Evolutionary conservation across 2,797 vertebrate genomes (phyloP), one percentile per base, ranked within the genome.

Genomic region (Sebastes hopkinsi): DNA sequence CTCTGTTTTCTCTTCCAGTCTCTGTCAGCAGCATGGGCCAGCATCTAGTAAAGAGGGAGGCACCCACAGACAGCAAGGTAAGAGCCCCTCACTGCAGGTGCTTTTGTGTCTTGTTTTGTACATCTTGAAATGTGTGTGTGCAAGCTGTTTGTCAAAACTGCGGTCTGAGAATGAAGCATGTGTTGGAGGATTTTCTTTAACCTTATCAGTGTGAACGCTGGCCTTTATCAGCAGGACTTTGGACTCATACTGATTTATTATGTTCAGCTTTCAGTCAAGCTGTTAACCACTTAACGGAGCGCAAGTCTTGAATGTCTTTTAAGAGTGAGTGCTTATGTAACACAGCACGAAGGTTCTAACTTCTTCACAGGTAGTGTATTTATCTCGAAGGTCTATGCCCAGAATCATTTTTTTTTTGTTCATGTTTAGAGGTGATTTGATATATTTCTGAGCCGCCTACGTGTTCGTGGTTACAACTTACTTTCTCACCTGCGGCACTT

Each of bases 1-100:
- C 32, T 91, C 58, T 92, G 55, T 83, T 77, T 77, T 75, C 22
- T 81, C 75, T 88, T 76, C 1, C 93, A 95, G 94, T 85, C 78
- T 94, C 91, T 84, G 87, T 93, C 79, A 87, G 72, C 90, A 95
- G 92, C 87, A 95, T 95, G 95, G 94, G 94, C 83, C 94, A 95
- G 85, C 90, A 93, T 91, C 90, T 95, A 85, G 93, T 52, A 88
- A 95, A 95, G 83, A 94, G 58, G 27, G 94, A 93, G 50, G 68
- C 73, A 1, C 86, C 83, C 23, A 54, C 42, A 23, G 90, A 90
- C 62, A 86, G 62, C 86, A 92, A 89, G 95, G 94, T 95, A 94
- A 86, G 87, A 79, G 23, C 30, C 42, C 50, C 5, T 55, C 23
- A 12, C 50, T 20, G 8, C 12, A 22, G 34, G 38, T 12, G 9